Conservation (phyloP, 2,888 invertebrate species). For the Conus canariensis region DNA sequence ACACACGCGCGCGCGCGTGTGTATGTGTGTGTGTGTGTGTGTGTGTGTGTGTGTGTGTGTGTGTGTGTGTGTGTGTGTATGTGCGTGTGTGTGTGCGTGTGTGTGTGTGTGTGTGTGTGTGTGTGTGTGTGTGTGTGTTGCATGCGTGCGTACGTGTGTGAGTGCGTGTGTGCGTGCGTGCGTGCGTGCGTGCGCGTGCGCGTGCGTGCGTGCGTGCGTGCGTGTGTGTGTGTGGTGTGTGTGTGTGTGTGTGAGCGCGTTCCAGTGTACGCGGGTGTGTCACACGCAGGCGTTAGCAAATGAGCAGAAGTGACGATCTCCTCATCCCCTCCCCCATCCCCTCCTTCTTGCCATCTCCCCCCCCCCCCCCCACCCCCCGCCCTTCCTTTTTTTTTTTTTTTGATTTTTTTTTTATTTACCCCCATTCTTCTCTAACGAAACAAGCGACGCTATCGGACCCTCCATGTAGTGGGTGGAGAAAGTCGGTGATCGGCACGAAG, state of each 20-base stretch:
- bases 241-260: not conserved
- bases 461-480: no score
- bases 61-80: not conserved
- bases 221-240: not conserved
- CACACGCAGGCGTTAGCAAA: no score
- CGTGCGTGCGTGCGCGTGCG: not conserved
- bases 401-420: no score
- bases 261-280: not conserved
- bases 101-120: not conserved
- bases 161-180: conserved; percentile 4
- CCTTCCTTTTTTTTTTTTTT: no score
- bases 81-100: not conserved
- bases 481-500: no score
- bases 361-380: no score
- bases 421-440: no score
- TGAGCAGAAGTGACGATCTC: no score
- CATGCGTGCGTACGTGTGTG: not conserved
- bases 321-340: no score
- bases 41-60: conserved; percentile 10
- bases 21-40: conserved; percentile 1
- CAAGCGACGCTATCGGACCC: no score
- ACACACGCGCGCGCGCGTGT: not conserved
- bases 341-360: no score
- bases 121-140: not conserved
- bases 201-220: not conserved